phyloP scores from a whole-genome alignment of 92 coral and sea anemone species.

The Epizoanthus stellaris region DNA sequence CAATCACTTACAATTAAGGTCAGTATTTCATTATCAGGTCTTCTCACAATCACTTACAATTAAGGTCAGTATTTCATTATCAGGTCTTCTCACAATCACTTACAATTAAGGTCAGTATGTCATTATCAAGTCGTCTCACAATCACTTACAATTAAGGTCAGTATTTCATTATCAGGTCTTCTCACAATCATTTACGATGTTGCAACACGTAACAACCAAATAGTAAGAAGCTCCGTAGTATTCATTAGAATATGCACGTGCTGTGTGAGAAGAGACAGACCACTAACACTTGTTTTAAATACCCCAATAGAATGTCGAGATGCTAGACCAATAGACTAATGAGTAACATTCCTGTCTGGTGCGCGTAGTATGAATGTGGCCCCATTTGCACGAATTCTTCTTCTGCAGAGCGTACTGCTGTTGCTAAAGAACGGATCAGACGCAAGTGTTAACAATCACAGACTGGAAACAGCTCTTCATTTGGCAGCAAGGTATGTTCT shows the following conservation, averaged over 20 bases:
- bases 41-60: too few species aligned
- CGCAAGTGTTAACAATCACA: slow-evolving; percentile 77
- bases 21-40: too few species aligned
- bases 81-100: too few species aligned
- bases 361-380: not conserved
- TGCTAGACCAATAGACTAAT: too few species aligned
- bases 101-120: slow-evolving; percentile 66
- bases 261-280: too few species aligned
- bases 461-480: slow-evolving; percentile 86
- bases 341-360: not conserved
- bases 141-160: slow-evolving; percentile 51
- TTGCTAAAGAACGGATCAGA: slow-evolving; percentile 84
- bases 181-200: not conserved
- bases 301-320: too few species aligned
- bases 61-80: too few species aligned
- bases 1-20: too few species aligned
- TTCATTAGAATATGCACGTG: too few species aligned
- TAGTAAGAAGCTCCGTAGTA: too few species aligned
- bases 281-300: too few species aligned
- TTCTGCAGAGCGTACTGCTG: slow-evolving; percentile 73
- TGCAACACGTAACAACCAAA: not conserved
- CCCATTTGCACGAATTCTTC: not conserved
- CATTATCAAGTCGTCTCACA: not conserved
- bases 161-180: not conserved
- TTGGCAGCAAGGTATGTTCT: slow-evolving; percentile 79